Evolutionary conservation across 2,113 vertebrate genomes (phyloP).

Genomic region (Meriones unguiculatus): DNA sequence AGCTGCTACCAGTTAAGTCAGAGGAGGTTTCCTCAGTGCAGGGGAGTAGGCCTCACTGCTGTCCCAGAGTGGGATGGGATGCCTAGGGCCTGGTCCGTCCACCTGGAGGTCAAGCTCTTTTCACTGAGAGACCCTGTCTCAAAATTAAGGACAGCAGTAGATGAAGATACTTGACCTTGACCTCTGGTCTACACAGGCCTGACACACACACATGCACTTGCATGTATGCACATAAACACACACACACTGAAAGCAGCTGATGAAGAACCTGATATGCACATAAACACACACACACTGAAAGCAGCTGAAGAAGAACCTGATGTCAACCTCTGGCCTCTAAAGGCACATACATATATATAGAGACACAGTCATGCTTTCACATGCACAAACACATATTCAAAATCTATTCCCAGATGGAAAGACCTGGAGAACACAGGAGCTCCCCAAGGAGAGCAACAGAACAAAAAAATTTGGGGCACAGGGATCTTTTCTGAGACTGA

Average conservation of each 20-base stretch:
- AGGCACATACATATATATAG: background rate
- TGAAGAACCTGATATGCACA: no score
- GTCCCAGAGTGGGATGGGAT: background rate
- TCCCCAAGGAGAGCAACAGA: no score
- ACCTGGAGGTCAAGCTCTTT: background rate
- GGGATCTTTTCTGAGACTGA: no score
- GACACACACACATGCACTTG: background rate
- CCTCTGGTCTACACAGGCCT: background rate
- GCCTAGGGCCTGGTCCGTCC: background rate
- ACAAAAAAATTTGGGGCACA: no score
- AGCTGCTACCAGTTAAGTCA: background rate
- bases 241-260: no score
- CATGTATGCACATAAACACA: background rate
- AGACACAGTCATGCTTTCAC: background rate
- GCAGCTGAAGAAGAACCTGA: no score
- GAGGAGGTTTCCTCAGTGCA: slow-evolving; percentile 23
- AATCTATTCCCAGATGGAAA: background rate
- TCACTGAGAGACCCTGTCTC: background rate
- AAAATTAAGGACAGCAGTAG: background rate
- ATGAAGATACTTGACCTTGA: background rate
- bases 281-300: background rate
- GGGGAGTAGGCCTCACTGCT: background rate
- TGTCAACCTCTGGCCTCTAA: background rate
- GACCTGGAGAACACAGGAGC: no score
- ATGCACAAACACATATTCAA: background rate